These are phyloP conservation scores for Proteles cristata DNA, from an alignment of 2,113 vertebrate species.

Conservation along the genomic window DNA sequence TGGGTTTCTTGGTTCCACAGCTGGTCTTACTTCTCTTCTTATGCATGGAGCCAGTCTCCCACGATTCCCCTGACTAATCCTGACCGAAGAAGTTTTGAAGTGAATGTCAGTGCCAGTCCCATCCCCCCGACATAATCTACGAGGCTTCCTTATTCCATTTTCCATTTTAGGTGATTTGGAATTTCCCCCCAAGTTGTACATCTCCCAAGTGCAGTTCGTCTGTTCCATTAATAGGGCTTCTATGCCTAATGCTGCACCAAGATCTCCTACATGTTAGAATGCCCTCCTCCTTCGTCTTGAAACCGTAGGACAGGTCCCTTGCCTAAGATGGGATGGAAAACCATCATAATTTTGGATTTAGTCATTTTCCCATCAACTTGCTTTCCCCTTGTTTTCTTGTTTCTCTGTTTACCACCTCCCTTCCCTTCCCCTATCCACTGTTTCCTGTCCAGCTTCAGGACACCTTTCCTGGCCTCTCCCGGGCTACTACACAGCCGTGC, in stretches of 20 bases:
- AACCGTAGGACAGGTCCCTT: neutral
- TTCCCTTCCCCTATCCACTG: neutral
- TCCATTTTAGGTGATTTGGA: neutral
- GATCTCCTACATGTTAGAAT: neutral
- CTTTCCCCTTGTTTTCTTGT: neutral
- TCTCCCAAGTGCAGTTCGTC: neutral
- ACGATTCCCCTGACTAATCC: neutral
- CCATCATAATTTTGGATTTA: neutral
- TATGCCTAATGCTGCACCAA: neutral
- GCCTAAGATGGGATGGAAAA: neutral
- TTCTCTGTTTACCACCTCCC: neutral
- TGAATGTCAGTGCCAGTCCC: neutral
- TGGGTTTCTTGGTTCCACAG: neutral
- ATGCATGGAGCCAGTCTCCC: neutral
- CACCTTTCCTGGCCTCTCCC: neutral
- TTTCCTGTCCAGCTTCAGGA: neutral
- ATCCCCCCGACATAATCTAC: neutral
- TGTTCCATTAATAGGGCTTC: neutral
- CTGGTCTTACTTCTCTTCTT: neutral
- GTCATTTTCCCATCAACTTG: neutral
- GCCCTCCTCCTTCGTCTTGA: neutral
- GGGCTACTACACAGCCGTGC: accelerated
- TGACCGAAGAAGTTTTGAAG: neutral
- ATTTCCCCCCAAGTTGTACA: neutral
- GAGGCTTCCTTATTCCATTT: neutral